Evolutionary conservation across 2,113 vertebrate genomes (phyloP).

Genomic region (Strigops habroptila): DNA sequence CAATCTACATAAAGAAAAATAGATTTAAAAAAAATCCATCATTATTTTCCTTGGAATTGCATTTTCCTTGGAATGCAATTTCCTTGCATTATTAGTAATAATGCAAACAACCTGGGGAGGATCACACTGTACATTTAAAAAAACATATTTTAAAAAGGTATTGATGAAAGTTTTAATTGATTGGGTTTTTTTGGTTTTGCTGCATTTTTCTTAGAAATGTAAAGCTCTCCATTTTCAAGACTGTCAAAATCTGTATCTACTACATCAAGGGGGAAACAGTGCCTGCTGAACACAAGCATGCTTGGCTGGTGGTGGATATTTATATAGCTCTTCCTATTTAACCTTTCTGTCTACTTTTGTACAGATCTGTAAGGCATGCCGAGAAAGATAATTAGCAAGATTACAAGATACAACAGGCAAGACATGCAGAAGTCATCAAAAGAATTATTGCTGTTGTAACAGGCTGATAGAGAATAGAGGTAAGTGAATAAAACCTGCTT

Average conservation of each 20-base stretch:
- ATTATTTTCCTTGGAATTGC: not conserved
- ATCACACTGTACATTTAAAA: not conserved
- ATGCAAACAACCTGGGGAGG: not conserved
- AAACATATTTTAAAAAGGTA: not conserved
- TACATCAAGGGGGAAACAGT: not conserved
- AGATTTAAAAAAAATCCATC: not conserved
- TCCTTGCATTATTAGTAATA: not conserved
- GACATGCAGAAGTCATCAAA: not conserved
- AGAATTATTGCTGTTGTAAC: not conserved
- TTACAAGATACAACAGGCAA: not conserved
- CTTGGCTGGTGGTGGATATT: not conserved
- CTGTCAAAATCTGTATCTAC: constrained; percentile 21
- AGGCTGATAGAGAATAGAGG: not conserved
- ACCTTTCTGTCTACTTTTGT: constrained; percentile 28
- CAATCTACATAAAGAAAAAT: not conserved
- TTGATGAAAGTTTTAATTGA: not conserved
- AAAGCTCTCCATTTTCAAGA: not conserved
- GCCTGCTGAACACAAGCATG: not conserved
- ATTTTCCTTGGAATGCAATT: too few species aligned
- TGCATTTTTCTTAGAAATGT: not conserved
- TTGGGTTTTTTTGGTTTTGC: not conserved
- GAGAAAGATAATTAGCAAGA: constrained; percentile 25
- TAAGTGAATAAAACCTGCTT: not conserved
- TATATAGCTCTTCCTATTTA: not conserved
- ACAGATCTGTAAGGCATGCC: not conserved